Conservation (phyloP, 64 coral and sea anemone species). For the Hydrozoanthus tunicans region DNA sequence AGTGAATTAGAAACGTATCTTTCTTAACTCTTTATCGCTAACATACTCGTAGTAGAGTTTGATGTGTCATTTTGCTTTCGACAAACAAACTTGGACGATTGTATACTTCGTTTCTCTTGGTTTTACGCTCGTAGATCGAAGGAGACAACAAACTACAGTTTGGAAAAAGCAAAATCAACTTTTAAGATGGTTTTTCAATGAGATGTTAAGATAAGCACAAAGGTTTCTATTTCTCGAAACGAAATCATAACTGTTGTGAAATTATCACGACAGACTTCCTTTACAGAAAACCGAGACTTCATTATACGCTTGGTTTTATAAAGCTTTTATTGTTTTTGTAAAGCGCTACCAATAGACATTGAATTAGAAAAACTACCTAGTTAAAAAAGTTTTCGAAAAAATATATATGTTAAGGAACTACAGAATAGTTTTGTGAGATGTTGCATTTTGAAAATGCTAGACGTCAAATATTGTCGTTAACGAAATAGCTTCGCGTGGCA, state of each 20-base stretch:
- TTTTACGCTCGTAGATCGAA: too few relatives aligned
- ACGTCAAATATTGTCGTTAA: background rate
- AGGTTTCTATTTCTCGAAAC: too few relatives aligned
- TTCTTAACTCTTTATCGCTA: background rate
- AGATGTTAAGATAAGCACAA: too few relatives aligned
- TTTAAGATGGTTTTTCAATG: too few relatives aligned
- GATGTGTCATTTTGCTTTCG: background rate
- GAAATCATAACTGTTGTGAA: background rate
- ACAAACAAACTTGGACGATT: background rate
- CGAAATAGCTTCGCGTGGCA: background rate
- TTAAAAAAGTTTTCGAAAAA: conserved; percentile 21
- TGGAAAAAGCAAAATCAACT: too few relatives aligned
- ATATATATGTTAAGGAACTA: background rate
- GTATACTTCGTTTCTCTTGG: background rate
- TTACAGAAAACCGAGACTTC: background rate
- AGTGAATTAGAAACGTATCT: background rate
- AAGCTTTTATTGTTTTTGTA: conserved; percentile 38
- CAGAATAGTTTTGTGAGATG: background rate
- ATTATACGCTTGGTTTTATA: background rate
- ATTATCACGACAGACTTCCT: background rate
- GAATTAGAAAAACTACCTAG: conserved; percentile 20
- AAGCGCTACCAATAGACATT: background rate
- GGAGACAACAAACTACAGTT: too few relatives aligned
- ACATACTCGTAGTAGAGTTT: background rate
- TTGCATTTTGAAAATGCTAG: conserved; percentile 49